A percentile compares a stretch with the other conserved stretches of the same genome.
Evolutionary conservation across 64 coral and sea anemone genomes (phyloP).

Genomic region (Actinia equina): DNA sequence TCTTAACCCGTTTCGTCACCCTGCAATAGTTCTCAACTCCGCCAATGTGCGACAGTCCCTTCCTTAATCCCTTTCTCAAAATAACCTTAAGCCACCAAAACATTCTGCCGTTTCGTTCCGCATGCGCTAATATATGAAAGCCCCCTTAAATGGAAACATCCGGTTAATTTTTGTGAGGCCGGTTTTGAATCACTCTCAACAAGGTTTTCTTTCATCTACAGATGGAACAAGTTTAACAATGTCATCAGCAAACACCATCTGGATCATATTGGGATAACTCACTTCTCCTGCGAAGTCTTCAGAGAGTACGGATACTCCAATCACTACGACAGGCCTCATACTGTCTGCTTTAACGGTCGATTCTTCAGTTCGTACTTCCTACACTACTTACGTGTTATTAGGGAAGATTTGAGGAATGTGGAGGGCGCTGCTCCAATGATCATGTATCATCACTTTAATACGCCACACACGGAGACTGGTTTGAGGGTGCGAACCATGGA

Average conservation of each 20-base stretch:
- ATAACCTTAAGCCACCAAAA: too few species aligned
- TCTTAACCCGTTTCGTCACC: too few species aligned
- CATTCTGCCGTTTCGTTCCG: too few species aligned
- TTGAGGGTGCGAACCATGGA: constrained; percentile 11
- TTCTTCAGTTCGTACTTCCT: constrained; percentile 66
- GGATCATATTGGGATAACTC: constrained; percentile 56
- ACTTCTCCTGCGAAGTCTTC: constrained; percentile 67
- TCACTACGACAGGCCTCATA: constrained; percentile 48
- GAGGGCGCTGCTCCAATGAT: background rate
- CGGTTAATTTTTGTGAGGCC: too few species aligned
- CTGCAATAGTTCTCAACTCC: too few species aligned
- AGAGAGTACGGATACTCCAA: constrained; percentile 44
- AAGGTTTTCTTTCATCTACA: constrained; percentile 12
- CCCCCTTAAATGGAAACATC: too few species aligned
- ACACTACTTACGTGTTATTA: constrained; percentile 37
- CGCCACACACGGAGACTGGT: constrained; percentile 29
- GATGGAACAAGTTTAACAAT: constrained; percentile 50
- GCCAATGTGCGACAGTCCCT: too few species aligned
- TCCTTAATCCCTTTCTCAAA: too few species aligned
- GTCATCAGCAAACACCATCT: constrained; percentile 46
- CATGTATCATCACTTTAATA: constrained; percentile 48
- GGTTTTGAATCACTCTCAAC: background rate
- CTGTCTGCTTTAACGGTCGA: constrained; percentile 70
- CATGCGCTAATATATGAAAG: too few species aligned
- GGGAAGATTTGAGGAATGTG: background rate